These are phyloP conservation scores for Luperina nickerlii DNA, from an alignment of 2,888 invertebrate genomes.

Conservation along the genomic window DNA sequence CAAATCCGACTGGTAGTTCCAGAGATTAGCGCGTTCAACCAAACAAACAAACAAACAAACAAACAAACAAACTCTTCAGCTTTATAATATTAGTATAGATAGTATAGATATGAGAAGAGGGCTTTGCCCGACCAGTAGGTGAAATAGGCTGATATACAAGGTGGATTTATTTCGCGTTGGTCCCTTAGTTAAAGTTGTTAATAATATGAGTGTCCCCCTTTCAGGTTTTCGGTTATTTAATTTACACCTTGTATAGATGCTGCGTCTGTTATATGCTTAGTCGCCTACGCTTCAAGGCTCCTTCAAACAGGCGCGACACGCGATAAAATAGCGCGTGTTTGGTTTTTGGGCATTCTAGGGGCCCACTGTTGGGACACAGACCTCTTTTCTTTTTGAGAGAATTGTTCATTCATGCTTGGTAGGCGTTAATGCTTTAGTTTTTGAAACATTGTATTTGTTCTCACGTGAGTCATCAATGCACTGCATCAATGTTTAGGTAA, in stretches of 20 bases:
- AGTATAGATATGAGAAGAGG: not conserved
- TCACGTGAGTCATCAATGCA: conserved; percentile 24
- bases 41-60: no score
- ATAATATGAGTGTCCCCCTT: not conserved
- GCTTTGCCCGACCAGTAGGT: not conserved
- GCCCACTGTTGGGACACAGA: no score
- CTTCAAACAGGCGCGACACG: no score
- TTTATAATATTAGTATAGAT: no score
- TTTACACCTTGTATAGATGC: not conserved
- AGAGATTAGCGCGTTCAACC: no score
- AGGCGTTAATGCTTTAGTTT: not conserved
- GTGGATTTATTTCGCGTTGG: not conserved
- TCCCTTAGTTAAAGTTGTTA: not conserved
- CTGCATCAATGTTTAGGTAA: not conserved
- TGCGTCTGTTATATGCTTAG: not conserved
- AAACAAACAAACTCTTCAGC: no score
- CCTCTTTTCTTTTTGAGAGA: no score
- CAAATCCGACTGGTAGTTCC: no score
- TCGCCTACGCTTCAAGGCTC: not conserved
- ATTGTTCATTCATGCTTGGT: not conserved
- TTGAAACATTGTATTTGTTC: conserved; percentile 7
- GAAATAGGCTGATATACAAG: not conserved
- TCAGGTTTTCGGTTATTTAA: not conserved
- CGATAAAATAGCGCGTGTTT: not conserved
- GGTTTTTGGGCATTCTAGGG: not conserved